Base-by-base conservation (phyloP, 2,113 vertebrate genomes). In the Embiotoca jacksoni region DNA sequence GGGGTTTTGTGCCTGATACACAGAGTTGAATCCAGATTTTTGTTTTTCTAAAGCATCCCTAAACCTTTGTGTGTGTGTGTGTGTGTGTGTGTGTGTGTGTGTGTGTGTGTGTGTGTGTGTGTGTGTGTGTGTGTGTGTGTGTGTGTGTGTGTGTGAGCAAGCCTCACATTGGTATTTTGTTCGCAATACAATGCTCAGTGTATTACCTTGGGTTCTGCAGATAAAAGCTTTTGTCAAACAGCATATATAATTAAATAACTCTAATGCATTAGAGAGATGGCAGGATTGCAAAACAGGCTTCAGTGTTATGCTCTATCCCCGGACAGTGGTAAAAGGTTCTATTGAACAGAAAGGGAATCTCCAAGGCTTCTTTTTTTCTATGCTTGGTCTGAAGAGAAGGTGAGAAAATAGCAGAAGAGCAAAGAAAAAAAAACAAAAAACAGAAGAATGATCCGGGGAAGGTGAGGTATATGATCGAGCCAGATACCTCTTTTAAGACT, bases 191-290 rank as follows among this genome's bases (percentile, higher is more conserved):
- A 52, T 11, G 16, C 64, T 59, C 50, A 10, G 30, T 60, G 71
- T 55, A 57, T 79, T 75, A 79, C 68, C 49, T 71, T 61, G 59
- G 57, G 69, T 59, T 80, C 54, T 66, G 46, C 54, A 9, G 35
- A 78, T 86, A 81, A 90, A 86, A 86, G 81, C 74, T 68, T 87
- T 87, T 73, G 73, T 84, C 63, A 50, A 75, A 72, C 44, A 74
- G 33, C 49, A 72, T 54, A 75, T 64, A 80, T 82, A 77, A 81
- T 88, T 80, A 80, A 65, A 88, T 67, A 59, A 77, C 75, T 23
- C 23, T 49, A 73, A 78, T 36, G 68, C 79, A 88, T 67, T 61
- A 62, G 60, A 82, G 78, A 62, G 41, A 71, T 60, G 59, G 23
- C 41, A 67, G 60, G 49, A 46, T 77, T 80, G 83, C n/a, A 64